Evolutionary conservation across 1,140 invertebrate species (phyloP).

Genomic region (Sarcophaga bullata): DNA sequence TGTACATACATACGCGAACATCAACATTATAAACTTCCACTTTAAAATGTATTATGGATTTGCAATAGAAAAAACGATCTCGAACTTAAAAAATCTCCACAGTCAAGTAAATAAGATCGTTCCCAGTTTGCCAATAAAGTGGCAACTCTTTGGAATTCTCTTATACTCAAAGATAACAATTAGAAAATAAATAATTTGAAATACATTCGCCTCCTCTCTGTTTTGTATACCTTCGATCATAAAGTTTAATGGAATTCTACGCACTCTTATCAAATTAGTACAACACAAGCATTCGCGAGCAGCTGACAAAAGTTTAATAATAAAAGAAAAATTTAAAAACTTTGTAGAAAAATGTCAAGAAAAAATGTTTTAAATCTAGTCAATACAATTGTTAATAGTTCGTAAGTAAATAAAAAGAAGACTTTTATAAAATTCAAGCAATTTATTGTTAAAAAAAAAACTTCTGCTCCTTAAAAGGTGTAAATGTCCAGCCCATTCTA

Average conservation of each 20-base stretch:
- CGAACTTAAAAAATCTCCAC: too few relatives aligned
- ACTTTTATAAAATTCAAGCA: background rate
- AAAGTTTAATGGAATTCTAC: background rate
- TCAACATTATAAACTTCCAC: too few relatives aligned
- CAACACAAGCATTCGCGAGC: background rate
- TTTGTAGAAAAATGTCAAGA: conserved; percentile 51
- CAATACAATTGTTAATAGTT: conserved; percentile 55
- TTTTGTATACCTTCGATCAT: background rate
- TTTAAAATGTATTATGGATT: too few relatives aligned
- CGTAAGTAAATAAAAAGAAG: conserved; percentile 49
- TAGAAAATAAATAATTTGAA: too few relatives aligned
- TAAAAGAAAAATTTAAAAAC: background rate
- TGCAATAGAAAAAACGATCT: too few relatives aligned
- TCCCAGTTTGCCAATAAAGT: too few relatives aligned
- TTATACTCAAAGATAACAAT: too few relatives aligned
- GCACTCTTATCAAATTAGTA: background rate
- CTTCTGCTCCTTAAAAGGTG: conserved; percentile 48
- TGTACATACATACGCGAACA: too few relatives aligned
- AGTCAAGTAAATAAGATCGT: too few relatives aligned
- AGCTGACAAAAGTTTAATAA: background rate
- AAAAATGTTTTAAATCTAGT: conserved; percentile 60
- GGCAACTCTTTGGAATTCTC: too few relatives aligned
- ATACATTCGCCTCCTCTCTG: background rate
- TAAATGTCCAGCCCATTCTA: conserved; percentile 59
- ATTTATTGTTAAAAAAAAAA: background rate